Evolutionary conservation across 1,140 invertebrate genomes (phyloP).

Genomic region (Micrasema longulum): DNA sequence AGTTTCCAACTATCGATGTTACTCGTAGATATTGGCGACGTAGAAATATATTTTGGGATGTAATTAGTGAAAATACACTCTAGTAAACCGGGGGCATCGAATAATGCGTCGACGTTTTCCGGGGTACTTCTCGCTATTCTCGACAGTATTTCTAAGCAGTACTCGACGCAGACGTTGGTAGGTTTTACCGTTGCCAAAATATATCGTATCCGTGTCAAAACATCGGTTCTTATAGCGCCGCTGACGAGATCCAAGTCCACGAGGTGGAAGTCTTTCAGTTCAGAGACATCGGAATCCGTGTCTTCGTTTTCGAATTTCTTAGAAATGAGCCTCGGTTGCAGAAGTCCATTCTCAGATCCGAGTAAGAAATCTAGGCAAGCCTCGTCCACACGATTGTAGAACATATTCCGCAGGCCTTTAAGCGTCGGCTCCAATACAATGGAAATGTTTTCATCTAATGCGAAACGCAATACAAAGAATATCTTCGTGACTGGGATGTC

Average conservation of each 20-base stretch:
- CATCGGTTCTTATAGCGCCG: constrained; percentile 80
- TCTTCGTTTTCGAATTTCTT: constrained; percentile 67
- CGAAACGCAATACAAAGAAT: constrained; percentile 85
- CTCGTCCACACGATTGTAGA: constrained; percentile 84
- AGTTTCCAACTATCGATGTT: constrained; percentile 64
- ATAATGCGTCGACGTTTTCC: constrained; percentile 71
- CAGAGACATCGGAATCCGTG: constrained; percentile 72
- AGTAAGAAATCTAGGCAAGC: constrained; percentile 77
- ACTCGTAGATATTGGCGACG: constrained; percentile 57
- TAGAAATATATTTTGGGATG: constrained; percentile 66
- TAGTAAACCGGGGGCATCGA: constrained; percentile 70
- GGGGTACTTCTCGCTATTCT: constrained; percentile 76
- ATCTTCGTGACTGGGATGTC: constrained; percentile 76
- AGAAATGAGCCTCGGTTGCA: constrained; percentile 73
- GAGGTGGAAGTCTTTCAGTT: constrained; percentile 79
- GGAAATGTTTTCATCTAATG: constrained; percentile 85
- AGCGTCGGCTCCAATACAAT: constrained; percentile 79
- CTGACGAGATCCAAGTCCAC: constrained; percentile 81
- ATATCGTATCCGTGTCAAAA: constrained; percentile 79
- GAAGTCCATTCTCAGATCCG: constrained; percentile 74
- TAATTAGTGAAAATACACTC: constrained; percentile 71
- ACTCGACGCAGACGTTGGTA: constrained; percentile 73
- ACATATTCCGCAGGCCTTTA: constrained; percentile 77
- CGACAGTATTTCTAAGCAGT: constrained; percentile 78
- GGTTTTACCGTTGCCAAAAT: constrained; percentile 76